phyloP scores from a whole-genome alignment of 2,888 invertebrate species.

The Brassicogethes aeneus region DNA sequence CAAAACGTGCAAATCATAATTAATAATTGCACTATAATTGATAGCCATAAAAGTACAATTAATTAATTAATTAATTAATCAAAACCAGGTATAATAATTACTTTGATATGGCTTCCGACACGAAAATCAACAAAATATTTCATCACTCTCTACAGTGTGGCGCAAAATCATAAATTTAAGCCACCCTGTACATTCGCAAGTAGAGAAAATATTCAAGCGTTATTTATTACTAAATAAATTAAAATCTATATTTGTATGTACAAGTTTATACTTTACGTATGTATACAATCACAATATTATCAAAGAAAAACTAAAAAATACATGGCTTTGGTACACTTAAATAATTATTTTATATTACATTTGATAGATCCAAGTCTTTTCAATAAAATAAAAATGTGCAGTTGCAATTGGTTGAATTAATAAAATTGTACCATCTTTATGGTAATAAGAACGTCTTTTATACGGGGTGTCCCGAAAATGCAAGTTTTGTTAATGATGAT shows the following conservation, averaged over 20 bases:
- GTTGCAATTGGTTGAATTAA: no score
- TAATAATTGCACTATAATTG: not conserved
- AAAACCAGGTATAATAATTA: not conserved
- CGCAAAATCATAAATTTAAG: no score
- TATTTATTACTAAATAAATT: not conserved
- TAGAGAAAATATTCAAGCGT: no score
- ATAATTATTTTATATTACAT: not conserved
- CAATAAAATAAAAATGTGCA: no score
- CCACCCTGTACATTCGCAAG: no score
- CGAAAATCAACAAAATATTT: no score
- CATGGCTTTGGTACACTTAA: not conserved
- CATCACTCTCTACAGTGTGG: no score
- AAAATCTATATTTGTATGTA: constrained; percentile 1
- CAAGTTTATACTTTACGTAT: not conserved
- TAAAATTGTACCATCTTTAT: no score
- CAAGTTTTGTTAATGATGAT: no score
- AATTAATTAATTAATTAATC: not conserved
- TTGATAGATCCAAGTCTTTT: not conserved
- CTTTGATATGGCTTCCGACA: no score
- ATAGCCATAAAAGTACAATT: not conserved
- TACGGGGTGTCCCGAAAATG: no score
- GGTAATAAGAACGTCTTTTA: no score
- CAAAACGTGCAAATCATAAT: not conserved
- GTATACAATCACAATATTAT: not conserved
- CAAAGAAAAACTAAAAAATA: not conserved